Base-by-base conservation (phyloP, 2,113 vertebrate species). In the Menura novaehollandiae region DNA sequence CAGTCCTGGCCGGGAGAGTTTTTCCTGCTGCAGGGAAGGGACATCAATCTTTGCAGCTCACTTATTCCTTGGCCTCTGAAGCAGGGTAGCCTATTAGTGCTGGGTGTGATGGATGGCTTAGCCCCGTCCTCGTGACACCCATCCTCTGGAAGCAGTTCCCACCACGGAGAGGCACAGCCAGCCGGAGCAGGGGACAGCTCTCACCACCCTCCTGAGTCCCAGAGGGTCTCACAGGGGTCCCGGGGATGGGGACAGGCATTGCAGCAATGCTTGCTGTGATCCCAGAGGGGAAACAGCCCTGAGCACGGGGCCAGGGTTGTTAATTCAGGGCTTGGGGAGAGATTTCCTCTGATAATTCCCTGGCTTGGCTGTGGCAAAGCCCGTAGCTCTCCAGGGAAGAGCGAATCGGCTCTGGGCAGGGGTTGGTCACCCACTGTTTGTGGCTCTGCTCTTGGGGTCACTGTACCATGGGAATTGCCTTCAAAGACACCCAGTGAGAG, bases 51-150 rank as follows among this genome's bases (percentile, higher is more conserved):
- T 89, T 24, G 93, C 92, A 91, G 88, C 91, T 93, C 73, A 3
- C 93, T 96, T 93, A 80, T 67, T 92, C 93, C 95, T 83, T 93
- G 95, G 95, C 88, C 89, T 84, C 85, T 5, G 4, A 90, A 93
- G 76, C 79, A 8, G 93, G 76, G 93, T 1, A 92, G 95, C 92
- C 90, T 86, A 93, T 96, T 96, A 96, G 93, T 64, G 92, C 92
- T 88, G 85, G 93, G 53, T 49, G 92, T 94, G 93, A 92, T 86
- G 95, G 88, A 96, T 89, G 84, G 90, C 83, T 91, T 39, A 93
- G 92, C 62, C 85, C 73, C 1, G 3, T 92, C 88, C 92, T 93
- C 85, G 64, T 96, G 96, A 90, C 90, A 88, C 92, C 85, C 90
- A 30, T 84, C 88, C 79, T 67, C 79, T 81, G 91, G 72, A 92